Base-by-base conservation (phyloP, 2,888 invertebrate species). In the Trachelus troglodyta region DNA sequence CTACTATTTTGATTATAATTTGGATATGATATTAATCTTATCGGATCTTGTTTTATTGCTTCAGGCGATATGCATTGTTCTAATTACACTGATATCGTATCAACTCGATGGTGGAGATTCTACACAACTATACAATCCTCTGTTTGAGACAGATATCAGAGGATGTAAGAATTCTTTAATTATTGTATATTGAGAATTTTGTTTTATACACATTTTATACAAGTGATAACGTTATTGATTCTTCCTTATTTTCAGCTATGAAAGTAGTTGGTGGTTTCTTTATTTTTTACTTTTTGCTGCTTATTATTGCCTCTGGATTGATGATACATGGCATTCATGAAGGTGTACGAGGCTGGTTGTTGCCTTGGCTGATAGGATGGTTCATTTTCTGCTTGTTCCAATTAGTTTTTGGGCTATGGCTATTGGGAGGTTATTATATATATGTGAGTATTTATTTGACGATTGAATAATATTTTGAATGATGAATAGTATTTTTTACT, bases 21-120 rank as follows among this genome's bases (percentile, higher is more conserved):
- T 56, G 9, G 56, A 9, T 56, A 23, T 6, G 23, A 56, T 56
- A 23, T 56, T 56, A 23, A 56, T 56, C 23, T 56, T 23, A 56
- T 56, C 56, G 56, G 23, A 23, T 56, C 3, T 56, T 56, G 23
- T 69, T 81, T 69, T 69, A 81, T 79, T 74, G 69, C 91, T 92
- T 69, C 83, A 93, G 93, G 95, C 96, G 1, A 92, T 96, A 87
- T 95, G 96, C 82, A 86, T 96, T 37, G 93, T 97, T 23, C 89
- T 96, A 0, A 96, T 97, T 83, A 96, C 96, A 6, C 92, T 95
- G 83, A 94, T 96, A 79, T 91, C 92, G 0, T 97, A 97, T 89
- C 95, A 97, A 92, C 94, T 98, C 92, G 91, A 91, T 82, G 98
- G 98, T n/a, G 98, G 98, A 33, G 97, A 97, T 87, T 97, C 97